Evolutionary conservation across 2,113 vertebrate genomes (phyloP), one percentile per base, ranked within the genome.

Genomic region (Nerophis lumbriciformis): DNA sequence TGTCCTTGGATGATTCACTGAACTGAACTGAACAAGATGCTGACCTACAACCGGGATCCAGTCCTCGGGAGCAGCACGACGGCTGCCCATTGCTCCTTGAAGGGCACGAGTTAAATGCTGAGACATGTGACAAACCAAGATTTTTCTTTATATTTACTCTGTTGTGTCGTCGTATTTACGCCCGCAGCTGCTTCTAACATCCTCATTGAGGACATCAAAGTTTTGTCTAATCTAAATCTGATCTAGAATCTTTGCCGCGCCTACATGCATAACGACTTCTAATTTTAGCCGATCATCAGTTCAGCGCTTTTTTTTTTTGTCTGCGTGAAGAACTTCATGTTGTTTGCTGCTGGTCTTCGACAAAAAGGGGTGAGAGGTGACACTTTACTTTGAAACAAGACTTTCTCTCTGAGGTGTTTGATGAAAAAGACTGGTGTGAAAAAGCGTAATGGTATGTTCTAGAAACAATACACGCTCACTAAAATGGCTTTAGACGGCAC

Each of bases 171-270:
- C 9, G 10, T 16, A 5, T 28, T 52, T 52, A 9, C 19, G 19
- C 50, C 42, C 28, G 38, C 50, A 61, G 63, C 65, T 55, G 62
- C 5, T 36, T 38, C 68, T 59, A 82, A 83, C 63, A 37, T 64
- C 55, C 55, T 68, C 48, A 10, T 47, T 73, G 61, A 74, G 75
- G 59, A 78, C 73, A 77, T 85, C 76, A 80, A 79, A 73, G 74
- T 66, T 77, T 49, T 65, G 15, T 66, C 71, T 77, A 65, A 83
- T 81, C 78, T 56, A 50, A 69, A 81, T 78, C 71, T 73, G 60
- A 83, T 83, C 79, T 83, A 37, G 60, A 73, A 74, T 74, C 63
- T 73, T 73, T 59, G 68, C 52, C 57, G 73, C 72, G 70, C 47
- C 70, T 66, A 39, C 57, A 59, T 61, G 61, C 53, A 59, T 16